Conservation (phyloP, 1,140 invertebrate genomes). For the Sycophaga agraensis region DNA sequence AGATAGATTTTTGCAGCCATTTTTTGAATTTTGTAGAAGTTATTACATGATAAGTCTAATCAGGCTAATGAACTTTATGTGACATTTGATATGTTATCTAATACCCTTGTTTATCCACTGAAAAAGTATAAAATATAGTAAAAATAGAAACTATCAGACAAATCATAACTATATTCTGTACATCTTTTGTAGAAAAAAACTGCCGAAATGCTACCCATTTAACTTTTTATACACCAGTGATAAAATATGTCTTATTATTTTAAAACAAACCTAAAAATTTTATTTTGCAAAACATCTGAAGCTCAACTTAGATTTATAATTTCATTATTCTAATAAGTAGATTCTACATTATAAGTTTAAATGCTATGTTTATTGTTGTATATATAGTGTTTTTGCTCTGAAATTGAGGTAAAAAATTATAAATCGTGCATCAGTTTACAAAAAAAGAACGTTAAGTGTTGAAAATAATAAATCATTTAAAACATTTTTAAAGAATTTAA, state of each 20-base stretch:
- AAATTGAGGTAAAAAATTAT: too few species aligned
- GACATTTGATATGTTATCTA: slow-evolving; percentile 22
- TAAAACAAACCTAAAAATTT: not conserved
- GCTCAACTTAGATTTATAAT: slow-evolving; percentile 5
- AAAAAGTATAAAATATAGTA: slow-evolving; percentile 3
- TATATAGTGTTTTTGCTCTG: slow-evolving; percentile 23
- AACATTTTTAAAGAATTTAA: too few species aligned
- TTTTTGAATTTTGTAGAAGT: slow-evolving; percentile 1
- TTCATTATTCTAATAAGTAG: not conserved
- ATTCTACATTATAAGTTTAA: slow-evolving; percentile 6
- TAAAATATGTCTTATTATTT: slow-evolving; percentile 18
- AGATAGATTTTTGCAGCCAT: slow-evolving; percentile 15
- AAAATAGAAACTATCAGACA: slow-evolving; percentile 4
- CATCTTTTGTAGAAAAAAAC: not conserved
- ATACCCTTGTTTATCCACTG: slow-evolving; percentile 1
- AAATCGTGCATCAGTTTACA: too few species aligned
- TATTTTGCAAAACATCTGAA: not conserved
- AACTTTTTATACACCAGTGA: slow-evolving; percentile 5
- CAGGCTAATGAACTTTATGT: not conserved
- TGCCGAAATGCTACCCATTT: not conserved
- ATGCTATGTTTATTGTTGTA: slow-evolving; percentile 16
- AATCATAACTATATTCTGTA: not conserved
- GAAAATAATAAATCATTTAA: too few species aligned
- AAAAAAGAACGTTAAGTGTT: too few species aligned
- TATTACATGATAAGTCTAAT: not conserved